phyloP scores from a whole-genome alignment of 2,888 invertebrate species.

The Caenorhabditis becei region DNA sequence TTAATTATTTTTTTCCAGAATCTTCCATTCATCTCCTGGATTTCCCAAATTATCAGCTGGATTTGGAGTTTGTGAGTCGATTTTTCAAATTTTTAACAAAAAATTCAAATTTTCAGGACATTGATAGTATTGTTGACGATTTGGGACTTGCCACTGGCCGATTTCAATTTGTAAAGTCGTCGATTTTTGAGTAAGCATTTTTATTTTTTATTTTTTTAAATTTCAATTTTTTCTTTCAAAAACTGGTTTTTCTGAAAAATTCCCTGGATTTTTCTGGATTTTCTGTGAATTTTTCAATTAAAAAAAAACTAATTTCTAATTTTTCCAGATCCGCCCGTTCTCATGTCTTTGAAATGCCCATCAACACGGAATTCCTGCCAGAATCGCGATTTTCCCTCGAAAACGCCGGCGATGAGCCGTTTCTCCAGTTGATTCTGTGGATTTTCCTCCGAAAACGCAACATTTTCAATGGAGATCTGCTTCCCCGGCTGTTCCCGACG shows the following conservation, averaged over 20 bases:
- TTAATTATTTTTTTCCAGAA: conserved; percentile 23
- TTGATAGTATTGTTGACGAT: conserved; percentile 51
- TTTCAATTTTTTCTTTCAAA: too few species aligned
- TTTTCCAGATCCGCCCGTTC: conserved; percentile 35
- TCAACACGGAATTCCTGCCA: not conserved
- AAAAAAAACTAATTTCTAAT: not conserved
- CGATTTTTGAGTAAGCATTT: conserved; percentile 45
- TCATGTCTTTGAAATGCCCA: conserved; percentile 2
- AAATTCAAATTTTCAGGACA: too few species aligned
- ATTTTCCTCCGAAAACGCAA: conserved; percentile 21
- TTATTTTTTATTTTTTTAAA: not conserved
- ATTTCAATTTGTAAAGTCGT: conserved; percentile 46
- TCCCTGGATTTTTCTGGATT: not conserved
- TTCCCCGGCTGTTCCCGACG: conserved; percentile 16
- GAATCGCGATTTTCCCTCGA: conserved; percentile 23
- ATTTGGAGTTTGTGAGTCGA: conserved; percentile 44
- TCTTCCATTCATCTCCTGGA: conserved; percentile 39
- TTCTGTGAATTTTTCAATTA: not conserved
- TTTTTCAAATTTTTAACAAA: too few species aligned
- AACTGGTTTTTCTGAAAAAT: not conserved
- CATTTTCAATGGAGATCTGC: conserved; percentile 18
- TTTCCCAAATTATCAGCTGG: conserved; percentile 18
- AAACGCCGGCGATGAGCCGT: conserved; percentile 30
- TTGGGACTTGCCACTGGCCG: conserved; percentile 35
- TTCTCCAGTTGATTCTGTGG: conserved; percentile 37